Base-by-base conservation (phyloP, 2,888 invertebrate species). In the Plutella xylostella region DNA sequence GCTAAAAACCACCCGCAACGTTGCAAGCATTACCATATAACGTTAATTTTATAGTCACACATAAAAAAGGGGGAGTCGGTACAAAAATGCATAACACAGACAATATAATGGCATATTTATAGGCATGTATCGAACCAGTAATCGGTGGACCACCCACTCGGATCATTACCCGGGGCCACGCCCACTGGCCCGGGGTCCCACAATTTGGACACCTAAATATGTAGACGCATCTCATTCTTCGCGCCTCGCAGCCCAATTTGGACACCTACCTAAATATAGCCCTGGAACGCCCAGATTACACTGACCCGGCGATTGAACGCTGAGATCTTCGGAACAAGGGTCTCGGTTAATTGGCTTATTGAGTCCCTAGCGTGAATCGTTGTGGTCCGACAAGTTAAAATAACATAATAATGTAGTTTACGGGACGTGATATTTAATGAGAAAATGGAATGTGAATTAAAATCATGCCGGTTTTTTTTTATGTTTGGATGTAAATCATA, bases 21-120 rank as follows among this genome's bases (percentile, higher is more conserved):
- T n/a, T n/a, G n/a, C n/a, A n/a, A n/a, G 50, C 51, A 55, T 54
- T 52, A 47, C 51, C 45, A 48, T 48, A 48, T 53, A 49, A 52
- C 33, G 42, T 49, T 14, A 30, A 57, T 51, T 67, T 70, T 65
- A 70, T 62, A 55, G 64, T 21, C 2, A 42, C 65, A 65, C 63
- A 71, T 72, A 69, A 72, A 67, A 72, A 67, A 54, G 55, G 63
- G 68, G 71, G 70, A 71, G 72, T 70, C 72, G 70, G 69, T 70
- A 56, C 50, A 56, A 52, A 57, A 58, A 56, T 55, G 55, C 34
- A 37, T 19, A 50, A 48, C 58, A 55, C 57, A 61, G 64, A 63
- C 62, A 60, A 66, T 65, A 63, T 64, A 65, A 63, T 68, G 66
- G 58, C 58, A 66, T 69, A 68, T 68, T 72, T 72, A 72, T 70